Evolutionary conservation across 2,113 vertebrate genomes (phyloP), one percentile per base, ranked within the genome.

Genomic region (Haemorhous mexicanus): DNA sequence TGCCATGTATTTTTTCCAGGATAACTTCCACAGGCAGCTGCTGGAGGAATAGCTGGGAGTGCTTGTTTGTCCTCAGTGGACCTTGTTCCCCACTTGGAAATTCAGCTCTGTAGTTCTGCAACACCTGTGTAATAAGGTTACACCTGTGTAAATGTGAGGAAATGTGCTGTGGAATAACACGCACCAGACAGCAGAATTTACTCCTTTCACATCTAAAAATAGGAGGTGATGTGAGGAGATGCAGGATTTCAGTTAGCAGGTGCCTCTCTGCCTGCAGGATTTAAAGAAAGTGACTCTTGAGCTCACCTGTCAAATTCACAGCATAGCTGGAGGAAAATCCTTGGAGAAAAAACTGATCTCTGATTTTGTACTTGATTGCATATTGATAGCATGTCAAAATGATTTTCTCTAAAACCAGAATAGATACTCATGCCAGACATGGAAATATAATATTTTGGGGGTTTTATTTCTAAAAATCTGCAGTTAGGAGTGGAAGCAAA

Each of bases 101-200:
- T 83, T 7, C 10, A 50, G 78, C 85, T 88, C 61, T 61, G 53
- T 73, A 58, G 47, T 35, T 81, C 64, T 89, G 56, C 50, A 72
- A 28, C 86, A 92, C 84, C 95, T 95, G 83, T 67, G 62, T 67
- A 90, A 81, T 87, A 92, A 97, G 89, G 91, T 95, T 96, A 78
- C 83, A 81, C 77, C 94, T 97, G 91, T 90, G 73, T 70, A 86
- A 70, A 90, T 84, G 89, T 90, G 91, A 92, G 79, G 86, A 89
- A 93, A 81, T 24, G 33, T 84, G 56, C 79, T 84, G 83, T 50
- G 84, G 81, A 87, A 63, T 87, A 92, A 30, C 79, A 63, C 67
- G 76, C 61, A 35, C 8, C 72, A 94, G 92, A 77, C 52, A 94
- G 92, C 79, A 94, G 52, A 61, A 87, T 89, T 86, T 89, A 72